Evolutionary conservation across 2,888 invertebrate species (phyloP), one percentile per base, ranked within the genome.

Genomic region (Tetramorium bicarinatum): DNA sequence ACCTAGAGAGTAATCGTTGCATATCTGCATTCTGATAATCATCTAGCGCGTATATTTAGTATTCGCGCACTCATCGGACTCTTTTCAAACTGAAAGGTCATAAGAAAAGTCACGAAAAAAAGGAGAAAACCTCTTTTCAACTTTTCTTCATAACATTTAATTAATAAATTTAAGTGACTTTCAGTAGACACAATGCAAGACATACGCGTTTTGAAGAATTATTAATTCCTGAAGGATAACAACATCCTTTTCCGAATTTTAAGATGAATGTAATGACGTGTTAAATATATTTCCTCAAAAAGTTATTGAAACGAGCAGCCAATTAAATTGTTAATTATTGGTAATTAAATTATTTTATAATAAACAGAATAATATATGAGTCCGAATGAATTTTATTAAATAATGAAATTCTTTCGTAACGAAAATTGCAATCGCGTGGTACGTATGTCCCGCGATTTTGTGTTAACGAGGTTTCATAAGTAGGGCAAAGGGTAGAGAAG

Each of bases 21-120:
- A 81, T 77, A 90, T 88, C 88, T 89, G 84, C 87, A 88, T 85
- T 74, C 66, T 75, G 87, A 88, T 88, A 87, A 91, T 89, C 82
- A 87, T 87, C 86, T 82, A 66, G 67, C 75, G 59, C 82, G 67
- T 66, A 86, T 85, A 82, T 87, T 87, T 85, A 75, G 81, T 83
- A 69, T 81, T 71, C 52, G 69, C 21, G n/a, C 11, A 18, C 52
- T 29, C 41, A 21, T n/a, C 34, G 18, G 7, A 18, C 13, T 25
- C 41, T 62, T 54, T 74, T n/a, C 54, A 1, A 38, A 15, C 25
- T 21, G 44, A 7, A 21, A 77, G n/a, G 21, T 21, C 34, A 11
- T 21, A 13, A 6, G 7, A 52, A 41, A 67, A 76, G 4, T 75
- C 29, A 13, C 18, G 18, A 4, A 41, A 41, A 56, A 18, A 47